Conservation (phyloP, 1,140 invertebrate genomes). For the Eulimnadia texana region DNA sequence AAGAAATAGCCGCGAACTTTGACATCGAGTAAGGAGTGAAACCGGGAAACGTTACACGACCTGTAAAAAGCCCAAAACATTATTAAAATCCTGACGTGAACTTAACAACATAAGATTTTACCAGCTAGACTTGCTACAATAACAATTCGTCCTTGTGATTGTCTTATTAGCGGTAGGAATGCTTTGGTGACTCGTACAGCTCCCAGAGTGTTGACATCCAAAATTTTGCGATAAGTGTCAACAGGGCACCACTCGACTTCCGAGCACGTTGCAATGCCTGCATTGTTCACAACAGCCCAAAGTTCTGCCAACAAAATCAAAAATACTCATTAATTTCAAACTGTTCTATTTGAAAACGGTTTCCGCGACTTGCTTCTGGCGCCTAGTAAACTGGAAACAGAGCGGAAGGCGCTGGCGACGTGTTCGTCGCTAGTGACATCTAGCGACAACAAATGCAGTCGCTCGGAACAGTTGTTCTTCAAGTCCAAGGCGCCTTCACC, state of each 20-base stretch:
- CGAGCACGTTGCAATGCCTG: conserved; percentile 40
- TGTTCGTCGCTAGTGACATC: conserved; percentile 29
- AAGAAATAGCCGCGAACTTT: conserved; percentile 36
- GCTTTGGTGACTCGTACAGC: conserved; percentile 33
- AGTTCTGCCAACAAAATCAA: no score
- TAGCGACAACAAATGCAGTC: conserved; percentile 24
- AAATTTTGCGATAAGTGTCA: conserved; percentile 25
- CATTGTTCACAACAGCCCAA: conserved; percentile 80
- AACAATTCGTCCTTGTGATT: conserved; percentile 32
- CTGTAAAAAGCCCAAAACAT: conserved; percentile 22
- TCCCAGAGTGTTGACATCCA: conserved; percentile 39
- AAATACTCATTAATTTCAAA: conserved; percentile 6
- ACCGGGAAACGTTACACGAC: conserved; percentile 33
- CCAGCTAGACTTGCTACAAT: conserved; percentile 37
- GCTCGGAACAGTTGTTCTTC: conserved; percentile 22
- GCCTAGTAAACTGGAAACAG: conserved; percentile 5
- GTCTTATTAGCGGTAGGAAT: conserved; percentile 33
- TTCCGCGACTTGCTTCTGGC: conserved; percentile 1
- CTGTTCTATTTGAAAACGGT: no score
- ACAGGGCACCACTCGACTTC: conserved; percentile 37
- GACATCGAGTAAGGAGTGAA: conserved; percentile 37
- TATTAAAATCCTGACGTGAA: not conserved
- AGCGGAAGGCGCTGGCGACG: conserved; percentile 17
- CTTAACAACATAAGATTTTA: conserved; percentile 18
- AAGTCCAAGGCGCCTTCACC: conserved; percentile 30